Base-by-base conservation (phyloP, 1,140 invertebrate genomes). In the Drosophila tsacasi region DNA sequence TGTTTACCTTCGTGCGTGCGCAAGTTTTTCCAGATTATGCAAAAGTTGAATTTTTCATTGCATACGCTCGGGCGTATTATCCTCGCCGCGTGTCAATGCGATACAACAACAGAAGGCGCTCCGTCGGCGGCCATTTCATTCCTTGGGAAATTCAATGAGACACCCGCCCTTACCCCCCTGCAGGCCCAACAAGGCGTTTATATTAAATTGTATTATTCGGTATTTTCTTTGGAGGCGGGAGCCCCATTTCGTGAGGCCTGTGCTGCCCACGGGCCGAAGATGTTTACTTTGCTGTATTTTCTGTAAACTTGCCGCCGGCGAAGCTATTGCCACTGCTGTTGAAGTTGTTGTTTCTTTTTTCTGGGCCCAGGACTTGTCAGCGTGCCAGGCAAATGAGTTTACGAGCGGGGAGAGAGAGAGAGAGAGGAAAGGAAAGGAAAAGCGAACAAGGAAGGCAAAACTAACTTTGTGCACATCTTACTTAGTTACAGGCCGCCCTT, bases 181-280 rank as follows among this genome's bases (percentile, higher is more conserved):
- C 19, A 57, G 25, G 23, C 59, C 57, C 66, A 21, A 32, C 57
- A 60, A 52, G 68, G 65, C 61, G 63, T 79, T 86, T 87, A 60
- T 83, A 83, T 69, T 62, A 82, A 82, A 86, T 87, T 87, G 72
- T 80, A 83, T 77, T 86, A 87, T 80, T 87, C 66, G 66, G 73
- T 86, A 87, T 80, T 87, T 74, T 82, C 57, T 62, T 79, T 67
- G 64, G 67, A 42, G 73, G 44, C 47, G 47, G 46, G 54, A 69
- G 68, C 47, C 61, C 50, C 58, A 47, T 62, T 61, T 52, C 50
- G 47, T 25, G 44, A 46, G 39, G n/a, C 54, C 54, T 21, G 32
- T 5, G 54, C 50, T 83, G 71, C 69, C 81, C 76, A 83, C 52
- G 75, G 81, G 62, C 65, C 61, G 47, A 64, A 71, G 77, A 82